Conservation (phyloP, 1,140 invertebrate genomes). For the Neotoxoptera formosana region DNA sequence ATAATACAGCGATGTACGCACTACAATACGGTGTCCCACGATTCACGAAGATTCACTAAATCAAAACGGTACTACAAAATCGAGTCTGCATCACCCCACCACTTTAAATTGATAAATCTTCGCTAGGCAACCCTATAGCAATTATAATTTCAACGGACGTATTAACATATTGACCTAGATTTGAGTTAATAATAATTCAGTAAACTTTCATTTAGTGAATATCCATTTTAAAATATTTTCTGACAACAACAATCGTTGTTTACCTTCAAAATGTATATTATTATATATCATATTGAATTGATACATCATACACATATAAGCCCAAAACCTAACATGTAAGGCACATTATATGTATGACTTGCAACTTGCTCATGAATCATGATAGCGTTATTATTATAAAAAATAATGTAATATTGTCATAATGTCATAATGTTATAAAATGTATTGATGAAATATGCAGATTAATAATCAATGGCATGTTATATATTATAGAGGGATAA, state of each 20-base stretch:
- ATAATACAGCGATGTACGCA: neutral
- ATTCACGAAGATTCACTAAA: conserved; percentile 7
- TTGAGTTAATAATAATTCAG: neutral
- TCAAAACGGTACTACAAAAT: neutral
- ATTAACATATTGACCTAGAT: conserved; percentile 26
- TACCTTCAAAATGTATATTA: neutral
- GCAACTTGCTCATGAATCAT: neutral
- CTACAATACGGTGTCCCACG: neutral
- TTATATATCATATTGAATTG: neutral
- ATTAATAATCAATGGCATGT: neutral
- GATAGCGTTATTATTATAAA: neutral
- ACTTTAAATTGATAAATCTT: conserved; percentile 1
- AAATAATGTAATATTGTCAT: no score
- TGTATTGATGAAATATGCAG: neutral
- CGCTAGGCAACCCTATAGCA: neutral
- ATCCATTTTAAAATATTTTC: neutral
- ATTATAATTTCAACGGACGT: neutral
- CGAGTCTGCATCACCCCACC: neutral
- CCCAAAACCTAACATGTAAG: neutral
- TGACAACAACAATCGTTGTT: conserved; percentile 14
- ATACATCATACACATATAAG: neutral
- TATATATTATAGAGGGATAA: neutral
- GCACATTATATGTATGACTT: neutral
- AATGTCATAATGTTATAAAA: neutral
- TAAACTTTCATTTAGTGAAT: neutral